Conservation (phyloP, 2,888 invertebrate genomes). For the Caradrina kadenii region DNA sequence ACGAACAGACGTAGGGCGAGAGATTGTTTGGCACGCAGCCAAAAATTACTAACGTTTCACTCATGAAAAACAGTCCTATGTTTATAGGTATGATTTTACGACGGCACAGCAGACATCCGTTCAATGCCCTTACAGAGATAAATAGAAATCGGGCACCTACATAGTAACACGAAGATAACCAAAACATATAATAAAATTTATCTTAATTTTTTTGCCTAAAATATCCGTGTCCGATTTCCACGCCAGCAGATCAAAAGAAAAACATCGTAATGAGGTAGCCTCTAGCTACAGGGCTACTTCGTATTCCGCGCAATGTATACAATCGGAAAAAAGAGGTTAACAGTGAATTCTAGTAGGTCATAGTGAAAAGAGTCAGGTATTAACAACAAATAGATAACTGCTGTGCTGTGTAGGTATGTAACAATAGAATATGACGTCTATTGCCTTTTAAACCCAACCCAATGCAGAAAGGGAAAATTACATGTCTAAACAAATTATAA, state of each 20-base stretch:
- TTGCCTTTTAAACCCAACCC: neutral
- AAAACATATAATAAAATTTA: neutral
- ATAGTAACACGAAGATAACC: constrained; percentile 21
- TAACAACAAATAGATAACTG: neutral
- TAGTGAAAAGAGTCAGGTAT: neutral
- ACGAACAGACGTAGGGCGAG: constrained; percentile 72
- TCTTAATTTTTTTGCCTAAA: constrained; percentile 9
- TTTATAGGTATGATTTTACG: constrained; percentile 64
- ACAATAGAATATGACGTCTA: neutral
- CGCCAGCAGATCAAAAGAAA: constrained; percentile 5
- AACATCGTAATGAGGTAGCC: constrained; percentile 1
- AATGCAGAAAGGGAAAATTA: no score
- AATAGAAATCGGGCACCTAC: constrained; percentile 26
- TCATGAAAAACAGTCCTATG: constrained; percentile 74
- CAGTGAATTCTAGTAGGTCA: neutral
- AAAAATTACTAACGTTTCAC: constrained; percentile 81
- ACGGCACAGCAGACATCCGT: constrained; percentile 61
- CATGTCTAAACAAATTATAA: constrained; percentile 6
- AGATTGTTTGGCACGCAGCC: constrained; percentile 81
- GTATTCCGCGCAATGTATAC: constrained; percentile 16
- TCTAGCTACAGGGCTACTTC: constrained; percentile 3
- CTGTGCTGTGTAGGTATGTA: neutral
- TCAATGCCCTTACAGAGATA: constrained; percentile 63
- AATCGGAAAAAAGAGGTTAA: constrained; percentile 5
- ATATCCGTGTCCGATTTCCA: constrained; percentile 1